Evolutionary conservation across 1,140 invertebrate genomes (phyloP), one percentile per base, ranked within the genome.

Genomic region (Octopus bimaculoides): DNA sequence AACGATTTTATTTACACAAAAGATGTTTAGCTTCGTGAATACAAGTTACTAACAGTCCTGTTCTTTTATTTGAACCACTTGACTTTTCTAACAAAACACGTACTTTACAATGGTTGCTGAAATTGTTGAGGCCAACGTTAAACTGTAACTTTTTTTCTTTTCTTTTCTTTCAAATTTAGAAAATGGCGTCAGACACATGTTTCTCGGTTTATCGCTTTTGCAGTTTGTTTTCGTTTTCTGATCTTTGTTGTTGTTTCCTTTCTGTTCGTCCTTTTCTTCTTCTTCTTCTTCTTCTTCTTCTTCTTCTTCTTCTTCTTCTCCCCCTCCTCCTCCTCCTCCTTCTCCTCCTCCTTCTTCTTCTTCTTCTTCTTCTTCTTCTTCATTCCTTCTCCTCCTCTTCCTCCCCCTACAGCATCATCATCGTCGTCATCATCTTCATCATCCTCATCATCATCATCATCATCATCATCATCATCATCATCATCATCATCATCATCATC

Each of bases 301-400:
- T 14, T 14, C 14, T 8, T 14, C 14, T 14, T 61, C 56, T 61
- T 61, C 14, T 14, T 61, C 14, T 14, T 61, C 14, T 14, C 7
- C 7, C 14, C 56, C 56, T 14, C 14, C 14, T 61, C 14, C 56
- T 61, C 14, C 56, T 61, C 14, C 56, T 61, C 14, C 56, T 61
- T 61, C 56, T 61, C 14, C 56, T 56, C 77, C 66, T 61, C 26
- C 71, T 52, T 75, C 53, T 55, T 54, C 75, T 71, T 56, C 52
- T 74, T 71, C 17, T 53, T 75, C 54, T 61, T 14, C 20, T 55
- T 5, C 2, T 73, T 71, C 53, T 5, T 4, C 26, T 4, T 52
- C 56, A 5, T 78, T 14, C 5, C 17, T 17, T 1, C 12, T 10
- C 54, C 52, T 9, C 20, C 52, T 54, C 52, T 4, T 17, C 10